A percentile compares a stretch with the other conserved stretches of the same genome.
Conservation (phyloP, 2,113 vertebrate genomes). For the Anguilla rostrata region DNA sequence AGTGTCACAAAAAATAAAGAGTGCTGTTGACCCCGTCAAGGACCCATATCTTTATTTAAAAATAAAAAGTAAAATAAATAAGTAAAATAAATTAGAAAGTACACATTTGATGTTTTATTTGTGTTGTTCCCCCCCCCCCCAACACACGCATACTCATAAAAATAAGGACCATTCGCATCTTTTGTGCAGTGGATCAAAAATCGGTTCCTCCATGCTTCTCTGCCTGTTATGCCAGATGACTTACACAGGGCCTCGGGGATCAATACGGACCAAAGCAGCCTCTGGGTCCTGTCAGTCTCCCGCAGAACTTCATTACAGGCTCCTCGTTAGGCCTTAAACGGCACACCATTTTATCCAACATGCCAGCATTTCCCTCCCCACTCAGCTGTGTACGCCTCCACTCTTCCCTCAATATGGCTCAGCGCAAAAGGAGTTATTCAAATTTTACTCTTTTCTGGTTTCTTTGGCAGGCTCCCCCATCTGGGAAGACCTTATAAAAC, state of each 20-base stretch:
- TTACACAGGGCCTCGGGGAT: background rate
- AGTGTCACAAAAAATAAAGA: too few species aligned
- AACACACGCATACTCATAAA: background rate
- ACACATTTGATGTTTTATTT: background rate
- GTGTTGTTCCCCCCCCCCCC: background rate
- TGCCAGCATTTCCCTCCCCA: background rate
- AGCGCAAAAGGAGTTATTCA: background rate
- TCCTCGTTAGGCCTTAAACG: background rate
- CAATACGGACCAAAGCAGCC: background rate
- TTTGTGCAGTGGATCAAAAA: background rate
- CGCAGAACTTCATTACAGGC: constrained; percentile 7
- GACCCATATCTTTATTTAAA: too few species aligned
- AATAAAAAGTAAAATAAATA: too few species aligned
- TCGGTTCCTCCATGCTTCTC: background rate
- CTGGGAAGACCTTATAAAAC: too few species aligned
- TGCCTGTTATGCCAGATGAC: constrained; percentile 14
- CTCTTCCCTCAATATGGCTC: background rate
- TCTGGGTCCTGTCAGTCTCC: background rate
- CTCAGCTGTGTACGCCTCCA: background rate
- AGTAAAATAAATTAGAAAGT: background rate
- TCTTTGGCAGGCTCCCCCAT: background rate
- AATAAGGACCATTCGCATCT: background rate
- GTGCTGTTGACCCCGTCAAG: too few species aligned
- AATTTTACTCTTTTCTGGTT: background rate
- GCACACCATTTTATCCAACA: background rate